Percentiles rank a stretch among this genome's conserved stretches.
These are phyloP conservation scores for Elgaria multicarinata DNA, from an alignment of 2,113 vertebrate species.

Conservation along the genomic window DNA sequence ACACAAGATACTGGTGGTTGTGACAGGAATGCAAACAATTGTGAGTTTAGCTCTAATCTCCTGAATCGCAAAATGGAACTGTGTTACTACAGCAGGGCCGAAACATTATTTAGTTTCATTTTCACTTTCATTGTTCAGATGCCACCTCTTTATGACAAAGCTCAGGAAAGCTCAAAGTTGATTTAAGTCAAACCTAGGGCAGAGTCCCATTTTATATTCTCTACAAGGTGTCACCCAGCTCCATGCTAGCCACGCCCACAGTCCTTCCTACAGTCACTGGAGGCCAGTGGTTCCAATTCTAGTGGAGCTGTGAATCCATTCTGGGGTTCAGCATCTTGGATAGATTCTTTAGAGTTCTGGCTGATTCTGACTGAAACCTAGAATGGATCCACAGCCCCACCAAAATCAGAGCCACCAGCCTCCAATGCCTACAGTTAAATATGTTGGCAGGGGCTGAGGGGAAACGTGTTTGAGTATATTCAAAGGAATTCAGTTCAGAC, in stretches of 20 bases:
- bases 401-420: no score
- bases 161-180: not conserved
- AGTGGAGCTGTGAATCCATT: no score
- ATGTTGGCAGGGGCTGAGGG: not conserved
- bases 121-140: conserved; percentile 7
- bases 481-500: not conserved
- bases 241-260: not conserved
- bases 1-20: accelerated
- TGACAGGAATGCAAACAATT: conserved; percentile 13
- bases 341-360: no score
- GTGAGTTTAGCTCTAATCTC: not conserved
- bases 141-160: not conserved
- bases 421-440: not conserved
- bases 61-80: not conserved
- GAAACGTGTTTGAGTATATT: not conserved
- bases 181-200: not conserved
- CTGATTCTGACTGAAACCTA: no score
- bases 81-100: not conserved
- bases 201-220: not conserved
- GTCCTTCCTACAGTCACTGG: not conserved
- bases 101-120: not conserved
- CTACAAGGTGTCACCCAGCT: not conserved
- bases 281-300: no score
- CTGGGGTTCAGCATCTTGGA: no score
- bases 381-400: no score